phyloP scores from a whole-genome alignment of 2,888 invertebrate species.

The Pyrocoelia pectoralis region DNA sequence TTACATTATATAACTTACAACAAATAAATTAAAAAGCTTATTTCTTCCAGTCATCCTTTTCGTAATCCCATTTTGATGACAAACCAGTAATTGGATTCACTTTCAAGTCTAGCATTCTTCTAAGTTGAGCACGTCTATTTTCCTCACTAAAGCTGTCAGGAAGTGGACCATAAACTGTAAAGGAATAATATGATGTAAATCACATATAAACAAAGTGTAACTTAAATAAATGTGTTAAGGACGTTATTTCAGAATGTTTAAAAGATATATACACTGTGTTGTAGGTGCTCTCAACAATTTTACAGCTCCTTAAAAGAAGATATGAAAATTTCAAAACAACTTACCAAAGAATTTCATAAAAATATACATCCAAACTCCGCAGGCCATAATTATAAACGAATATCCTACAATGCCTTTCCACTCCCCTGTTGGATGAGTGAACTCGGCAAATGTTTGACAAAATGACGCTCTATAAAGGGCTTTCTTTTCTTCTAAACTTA shows the following conservation, averaged over 20 bases:
- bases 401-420: conserved; percentile 68
- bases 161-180: conserved; percentile 54
- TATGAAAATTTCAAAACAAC: conserved; percentile 34
- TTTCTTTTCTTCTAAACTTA: conserved; percentile 76
- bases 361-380: conserved; percentile 71
- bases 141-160: conserved; percentile 68
- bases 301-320: conserved; percentile 12
- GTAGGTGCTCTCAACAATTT: conserved; percentile 11
- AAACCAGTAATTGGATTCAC: conserved; percentile 69
- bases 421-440: conserved; percentile 70
- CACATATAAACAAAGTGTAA: not conserved
- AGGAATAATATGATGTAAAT: conserved; percentile 17
- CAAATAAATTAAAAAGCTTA: conserved; percentile 16
- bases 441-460: conserved; percentile 74
- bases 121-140: conserved; percentile 66
- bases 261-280: conserved; percentile 4
- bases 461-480: conserved; percentile 73
- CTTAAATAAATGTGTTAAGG: conserved; percentile 8
- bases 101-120: conserved; percentile 66
- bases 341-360: conserved; percentile 69
- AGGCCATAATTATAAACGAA: conserved; percentile 59
- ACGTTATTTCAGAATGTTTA: conserved; percentile 7
- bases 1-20: not conserved
- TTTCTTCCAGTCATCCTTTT: conserved; percentile 73
- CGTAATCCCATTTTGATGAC: conserved; percentile 74